Conservation (phyloP, 2,113 vertebrate species). For the Burhinus oedicnemus region DNA sequence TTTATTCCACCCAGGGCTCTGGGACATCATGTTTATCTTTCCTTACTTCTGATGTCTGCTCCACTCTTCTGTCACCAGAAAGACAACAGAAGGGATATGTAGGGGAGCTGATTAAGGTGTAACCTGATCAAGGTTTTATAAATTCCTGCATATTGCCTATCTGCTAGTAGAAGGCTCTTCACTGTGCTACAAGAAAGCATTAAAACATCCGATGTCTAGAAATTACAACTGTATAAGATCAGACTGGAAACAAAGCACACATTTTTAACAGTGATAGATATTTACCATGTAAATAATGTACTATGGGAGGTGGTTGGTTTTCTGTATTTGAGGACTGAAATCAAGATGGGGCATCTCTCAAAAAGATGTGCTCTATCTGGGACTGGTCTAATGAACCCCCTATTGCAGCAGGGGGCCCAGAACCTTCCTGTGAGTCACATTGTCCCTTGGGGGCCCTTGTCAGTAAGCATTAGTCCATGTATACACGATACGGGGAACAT, state of each 20-base stretch:
- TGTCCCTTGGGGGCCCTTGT: neutral
- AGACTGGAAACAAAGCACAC: neutral
- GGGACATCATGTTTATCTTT: neutral
- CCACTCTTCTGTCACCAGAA: neutral
- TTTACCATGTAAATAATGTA: neutral
- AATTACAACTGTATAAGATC: neutral
- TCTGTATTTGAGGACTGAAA: neutral
- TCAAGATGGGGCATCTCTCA: neutral
- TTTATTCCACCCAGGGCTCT: neutral
- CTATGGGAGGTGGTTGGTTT: neutral
- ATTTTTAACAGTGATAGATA: neutral
- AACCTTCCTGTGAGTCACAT: neutral
- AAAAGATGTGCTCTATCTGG: neutral
- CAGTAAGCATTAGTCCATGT: neutral
- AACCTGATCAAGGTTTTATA: slow-evolving; percentile 10
- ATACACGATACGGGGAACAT: neutral
- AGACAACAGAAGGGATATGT: neutral
- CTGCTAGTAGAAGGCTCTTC: neutral
- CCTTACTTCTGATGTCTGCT: neutral
- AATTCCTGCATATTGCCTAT: neutral
- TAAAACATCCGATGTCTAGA: neutral
- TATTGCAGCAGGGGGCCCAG: fast-evolving
- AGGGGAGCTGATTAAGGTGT: neutral
- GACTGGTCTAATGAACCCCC: neutral
- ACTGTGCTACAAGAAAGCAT: neutral